Evolutionary conservation across 2,113 vertebrate species (phyloP).

Genomic region (Sceloporus tristichus): DNA sequence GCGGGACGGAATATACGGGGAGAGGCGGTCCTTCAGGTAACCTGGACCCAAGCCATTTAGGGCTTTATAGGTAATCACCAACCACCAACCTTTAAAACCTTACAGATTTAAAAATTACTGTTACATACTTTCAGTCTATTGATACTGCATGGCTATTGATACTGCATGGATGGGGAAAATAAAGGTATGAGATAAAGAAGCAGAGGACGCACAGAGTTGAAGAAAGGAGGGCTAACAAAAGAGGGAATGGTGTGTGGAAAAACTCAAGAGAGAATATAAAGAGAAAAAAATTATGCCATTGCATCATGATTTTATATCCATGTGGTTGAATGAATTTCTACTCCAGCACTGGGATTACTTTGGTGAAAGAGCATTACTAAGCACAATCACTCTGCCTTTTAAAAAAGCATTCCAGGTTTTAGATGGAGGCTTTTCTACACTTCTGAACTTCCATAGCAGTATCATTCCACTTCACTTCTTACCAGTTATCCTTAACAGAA

Average conservation of each 20-base stretch:
- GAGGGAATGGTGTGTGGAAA: background rate
- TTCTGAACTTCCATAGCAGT: background rate
- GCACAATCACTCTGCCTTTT: slow-evolving; percentile 1
- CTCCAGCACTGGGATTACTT: background rate
- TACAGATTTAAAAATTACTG: background rate
- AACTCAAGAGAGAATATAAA: background rate
- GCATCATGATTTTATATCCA: background rate
- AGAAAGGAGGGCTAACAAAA: slow-evolving; percentile 2
- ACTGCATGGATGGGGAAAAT: background rate
- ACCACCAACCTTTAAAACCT: too few relatives aligned
- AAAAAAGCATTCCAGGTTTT: background rate
- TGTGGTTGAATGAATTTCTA: background rate
- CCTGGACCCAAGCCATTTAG: too few relatives aligned
- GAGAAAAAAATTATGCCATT: background rate
- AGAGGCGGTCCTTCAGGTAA: too few relatives aligned
- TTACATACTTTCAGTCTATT: background rate
- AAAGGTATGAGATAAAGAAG: background rate
- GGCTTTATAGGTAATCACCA: too few relatives aligned
- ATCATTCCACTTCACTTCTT: background rate
- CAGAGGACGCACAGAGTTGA: background rate
- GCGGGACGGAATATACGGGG: too few relatives aligned
- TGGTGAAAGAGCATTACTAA: background rate
- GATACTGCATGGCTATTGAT: background rate
- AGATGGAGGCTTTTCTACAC: background rate
- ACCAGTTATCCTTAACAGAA: background rate